These are phyloP conservation scores for Volucella bombylans DNA, from an alignment of 2,888 invertebrate genomes.

Conservation along the genomic window DNA sequence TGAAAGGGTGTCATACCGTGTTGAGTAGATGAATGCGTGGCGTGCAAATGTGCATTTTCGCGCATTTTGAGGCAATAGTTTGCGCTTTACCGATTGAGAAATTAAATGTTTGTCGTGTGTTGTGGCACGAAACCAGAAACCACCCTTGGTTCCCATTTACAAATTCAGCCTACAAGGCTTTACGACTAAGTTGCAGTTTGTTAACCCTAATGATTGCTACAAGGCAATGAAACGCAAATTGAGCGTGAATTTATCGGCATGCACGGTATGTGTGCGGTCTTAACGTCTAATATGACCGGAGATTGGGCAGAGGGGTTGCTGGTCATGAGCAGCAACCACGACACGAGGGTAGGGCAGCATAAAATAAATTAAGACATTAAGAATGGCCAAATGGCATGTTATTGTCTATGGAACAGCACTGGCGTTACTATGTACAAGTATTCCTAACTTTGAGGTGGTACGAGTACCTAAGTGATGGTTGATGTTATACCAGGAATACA, in stretches of 20 bases:
- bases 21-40: constrained; percentile 15
- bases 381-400: constrained; percentile 73
- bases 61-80: constrained; percentile 63
- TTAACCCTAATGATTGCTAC: constrained; percentile 71
- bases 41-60: constrained; percentile 68
- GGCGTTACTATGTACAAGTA: neutral
- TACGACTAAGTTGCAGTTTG: constrained; percentile 71
- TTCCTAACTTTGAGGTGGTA: constrained; percentile 1
- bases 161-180: constrained; percentile 4
- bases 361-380: constrained; percentile 74
- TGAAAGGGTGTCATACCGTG: constrained; percentile 60
- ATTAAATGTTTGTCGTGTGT: constrained; percentile 62
- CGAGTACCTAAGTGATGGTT: constrained; percentile 54
- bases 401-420: constrained; percentile 57
- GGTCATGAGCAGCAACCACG: constrained; percentile 39
- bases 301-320: neutral
- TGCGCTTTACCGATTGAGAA: constrained; percentile 64
- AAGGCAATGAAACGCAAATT: constrained; percentile 73
- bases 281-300: constrained; percentile 18
- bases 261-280: constrained; percentile 17
- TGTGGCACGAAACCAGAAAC: neutral
- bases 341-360: constrained; percentile 42
- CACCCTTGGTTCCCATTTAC: neutral
- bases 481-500: constrained; percentile 49
- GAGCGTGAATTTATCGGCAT: constrained; percentile 69